Percentiles rank a stretch among this genome's conserved stretches.
Conservation (phyloP, 1,140 invertebrate genomes). For the Camponotus pennsylvanicus region DNA sequence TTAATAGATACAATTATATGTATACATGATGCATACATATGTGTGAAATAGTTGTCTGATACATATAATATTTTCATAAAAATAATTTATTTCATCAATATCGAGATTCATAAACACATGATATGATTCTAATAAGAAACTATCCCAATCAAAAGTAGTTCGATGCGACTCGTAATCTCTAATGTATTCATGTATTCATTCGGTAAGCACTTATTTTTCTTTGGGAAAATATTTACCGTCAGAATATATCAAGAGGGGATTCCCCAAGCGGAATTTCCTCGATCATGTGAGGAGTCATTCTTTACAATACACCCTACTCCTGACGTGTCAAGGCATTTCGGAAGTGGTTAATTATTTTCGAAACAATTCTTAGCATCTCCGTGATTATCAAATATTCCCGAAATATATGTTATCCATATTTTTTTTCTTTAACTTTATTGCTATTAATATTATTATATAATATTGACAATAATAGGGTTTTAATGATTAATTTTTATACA, state of each 20-base stretch:
- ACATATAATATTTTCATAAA: background rate
- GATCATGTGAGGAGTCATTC: background rate
- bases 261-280: conserved; percentile 35
- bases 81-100: background rate
- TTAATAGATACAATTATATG: background rate
- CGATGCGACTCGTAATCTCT: background rate
- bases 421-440: background rate
- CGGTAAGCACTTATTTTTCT: background rate
- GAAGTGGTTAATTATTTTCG: background rate
- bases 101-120: background rate
- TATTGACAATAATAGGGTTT: background rate
- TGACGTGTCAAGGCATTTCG: background rate
- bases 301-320: background rate
- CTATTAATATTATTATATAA: background rate
- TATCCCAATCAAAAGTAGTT: background rate
- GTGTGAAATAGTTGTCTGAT: background rate
- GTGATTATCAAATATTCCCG: background rate
- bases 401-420: background rate
- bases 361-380: background rate
- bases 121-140: background rate
- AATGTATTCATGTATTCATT: conserved; percentile 7
- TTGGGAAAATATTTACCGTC: conserved; percentile 8
- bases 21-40: background rate
- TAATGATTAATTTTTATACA: background rate
- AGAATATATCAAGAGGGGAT: background rate